These are phyloP conservation scores for Brassicogethes aeneus DNA, from an alignment of 2,888 invertebrate genomes.

Conservation along the genomic window DNA sequence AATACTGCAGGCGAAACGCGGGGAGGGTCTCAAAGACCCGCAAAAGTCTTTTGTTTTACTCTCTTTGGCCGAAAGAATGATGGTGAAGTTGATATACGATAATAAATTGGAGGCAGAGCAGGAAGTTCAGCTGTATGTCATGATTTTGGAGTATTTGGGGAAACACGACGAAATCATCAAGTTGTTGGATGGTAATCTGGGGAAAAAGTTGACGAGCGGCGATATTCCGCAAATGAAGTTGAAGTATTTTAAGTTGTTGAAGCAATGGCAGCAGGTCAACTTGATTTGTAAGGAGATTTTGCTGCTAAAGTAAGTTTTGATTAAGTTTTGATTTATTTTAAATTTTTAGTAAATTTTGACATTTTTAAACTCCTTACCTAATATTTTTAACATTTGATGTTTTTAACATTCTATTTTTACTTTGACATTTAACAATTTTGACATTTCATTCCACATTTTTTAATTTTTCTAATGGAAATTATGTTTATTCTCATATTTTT, in stretches of 20 bases:
- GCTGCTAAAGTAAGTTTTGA: conserved; percentile 54
- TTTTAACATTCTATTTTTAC: no score
- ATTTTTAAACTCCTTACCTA: no score
- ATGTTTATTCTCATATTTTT: no score
- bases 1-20: conserved; percentile 61
- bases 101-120: conserved; percentile 89
- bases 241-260: conserved; percentile 61
- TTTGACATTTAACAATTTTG: no score
- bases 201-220: conserved; percentile 57
- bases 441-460: no score
- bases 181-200: conserved; percentile 71
- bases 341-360: no score
- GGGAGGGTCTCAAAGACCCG: conserved; percentile 43
- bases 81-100: conserved; percentile 78
- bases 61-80: conserved; percentile 88
- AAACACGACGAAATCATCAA: conserved; percentile 76
- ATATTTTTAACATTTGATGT: no score
- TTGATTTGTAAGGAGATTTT: conserved; percentile 64
- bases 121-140: conserved; percentile 84
- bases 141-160: conserved; percentile 71
- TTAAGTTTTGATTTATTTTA: background rate
- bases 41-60: conserved; percentile 63
- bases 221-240: conserved; percentile 62
- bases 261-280: conserved; percentile 68
- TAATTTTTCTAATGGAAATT: no score